phyloP scores from a whole-genome alignment of 2,113 vertebrate species.

The Poeciliopsis occidentalis region DNA sequence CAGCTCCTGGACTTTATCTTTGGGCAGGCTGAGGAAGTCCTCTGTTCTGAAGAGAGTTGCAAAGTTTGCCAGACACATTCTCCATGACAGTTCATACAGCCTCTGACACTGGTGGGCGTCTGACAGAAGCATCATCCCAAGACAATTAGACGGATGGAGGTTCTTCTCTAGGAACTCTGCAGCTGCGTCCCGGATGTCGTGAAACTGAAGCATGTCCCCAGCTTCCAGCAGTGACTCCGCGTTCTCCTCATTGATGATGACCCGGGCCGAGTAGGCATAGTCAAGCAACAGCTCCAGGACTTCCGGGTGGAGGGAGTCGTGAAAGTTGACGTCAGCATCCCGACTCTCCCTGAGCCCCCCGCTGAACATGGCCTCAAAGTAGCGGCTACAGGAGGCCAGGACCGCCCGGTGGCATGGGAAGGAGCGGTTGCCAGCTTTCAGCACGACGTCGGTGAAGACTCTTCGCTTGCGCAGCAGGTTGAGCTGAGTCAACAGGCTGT shows the following conservation, averaged over 20 bases:
- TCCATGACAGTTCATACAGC: slow-evolving; percentile 85
- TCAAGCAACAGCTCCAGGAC: slow-evolving; percentile 86
- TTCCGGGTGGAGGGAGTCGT: slow-evolving; percentile 84
- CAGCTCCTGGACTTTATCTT: slow-evolving; percentile 83
- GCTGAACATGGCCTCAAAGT: slow-evolving; percentile 88
- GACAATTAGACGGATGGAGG: slow-evolving; percentile 85
- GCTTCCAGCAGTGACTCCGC: slow-evolving; percentile 86
- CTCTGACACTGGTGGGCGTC: slow-evolving; percentile 85
- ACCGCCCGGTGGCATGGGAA: slow-evolving; percentile 86
- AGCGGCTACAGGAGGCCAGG: slow-evolving; percentile 85
- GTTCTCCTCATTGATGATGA: slow-evolving; percentile 87
- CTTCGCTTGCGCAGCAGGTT: slow-evolving; percentile 83
- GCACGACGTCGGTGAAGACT: slow-evolving; percentile 84
- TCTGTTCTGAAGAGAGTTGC: slow-evolving; percentile 80
- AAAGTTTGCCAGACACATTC: slow-evolving; percentile 85
- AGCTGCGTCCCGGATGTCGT: slow-evolving; percentile 84
- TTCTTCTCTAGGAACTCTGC: slow-evolving; percentile 87
- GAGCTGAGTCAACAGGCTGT: slow-evolving; percentile 83
- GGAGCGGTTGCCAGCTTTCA: slow-evolving; percentile 79
- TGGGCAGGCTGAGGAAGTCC: slow-evolving; percentile 84
- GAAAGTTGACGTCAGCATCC: slow-evolving; percentile 83
- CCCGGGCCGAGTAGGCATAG: slow-evolving; percentile 84
- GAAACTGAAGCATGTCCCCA: slow-evolving; percentile 88
- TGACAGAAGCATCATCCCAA: slow-evolving; percentile 87
- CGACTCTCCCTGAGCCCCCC: slow-evolving; percentile 83